Evolutionary conservation across 2,113 vertebrate genomes (phyloP).

Genomic region (Dolichallabes microphthalmus): DNA sequence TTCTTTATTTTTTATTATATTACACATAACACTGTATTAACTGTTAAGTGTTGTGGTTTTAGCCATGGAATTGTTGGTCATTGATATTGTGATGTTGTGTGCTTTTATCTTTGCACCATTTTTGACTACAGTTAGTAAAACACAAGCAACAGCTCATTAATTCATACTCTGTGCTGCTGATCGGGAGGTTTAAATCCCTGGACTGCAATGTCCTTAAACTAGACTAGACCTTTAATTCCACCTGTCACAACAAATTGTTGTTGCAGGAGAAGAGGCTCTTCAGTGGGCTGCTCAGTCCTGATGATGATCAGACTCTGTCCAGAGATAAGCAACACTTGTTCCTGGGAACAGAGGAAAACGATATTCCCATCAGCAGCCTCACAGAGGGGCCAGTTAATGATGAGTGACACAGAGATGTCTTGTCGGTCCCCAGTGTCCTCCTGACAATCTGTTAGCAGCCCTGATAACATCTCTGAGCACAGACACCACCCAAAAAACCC

Average conservation of each 20-base stretch:
- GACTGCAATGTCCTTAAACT: not conserved
- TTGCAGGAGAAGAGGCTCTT: constrained; percentile 11
- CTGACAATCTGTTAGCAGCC: constrained; percentile 12
- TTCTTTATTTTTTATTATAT: not conserved
- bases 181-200: not conserved
- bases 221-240: not conserved
- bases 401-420: not conserved
- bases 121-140: not conserved
- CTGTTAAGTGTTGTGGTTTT: not conserved
- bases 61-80: not conserved
- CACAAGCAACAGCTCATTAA: not conserved
- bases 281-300: constrained; percentile 20
- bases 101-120: not conserved
- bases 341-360: constrained; percentile 49
- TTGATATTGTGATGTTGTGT: not conserved
- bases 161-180: not conserved
- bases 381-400: not conserved
- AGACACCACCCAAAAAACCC: not conserved
- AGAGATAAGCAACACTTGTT: constrained; percentile 26
- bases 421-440: not conserved
- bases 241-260: not conserved
- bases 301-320: constrained; percentile 36
- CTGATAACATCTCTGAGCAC: constrained; percentile 16
- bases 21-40: not conserved
- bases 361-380: constrained; percentile 50